A percentile compares a stretch with the other conserved stretches of the same genome.
phyloP scores from a whole-genome alignment of 2,797 vertebrate genomes.

The Danio choprae region DNA sequence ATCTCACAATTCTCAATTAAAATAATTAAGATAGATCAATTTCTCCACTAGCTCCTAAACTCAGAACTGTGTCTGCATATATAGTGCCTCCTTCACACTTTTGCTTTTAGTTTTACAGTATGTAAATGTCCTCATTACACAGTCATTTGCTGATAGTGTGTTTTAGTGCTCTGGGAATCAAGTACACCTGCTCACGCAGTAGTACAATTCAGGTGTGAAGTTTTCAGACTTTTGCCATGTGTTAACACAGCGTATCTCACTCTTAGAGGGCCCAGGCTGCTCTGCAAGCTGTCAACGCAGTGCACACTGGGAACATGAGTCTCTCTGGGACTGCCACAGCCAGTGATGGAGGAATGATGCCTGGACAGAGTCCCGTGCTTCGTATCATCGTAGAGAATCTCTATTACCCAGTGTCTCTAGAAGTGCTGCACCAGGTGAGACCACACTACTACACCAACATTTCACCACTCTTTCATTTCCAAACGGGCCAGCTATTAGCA shows the following conservation, averaged over 20 bases:
- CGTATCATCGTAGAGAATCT: constrained; percentile 84
- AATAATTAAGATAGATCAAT: no score
- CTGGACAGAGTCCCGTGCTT: constrained; percentile 78
- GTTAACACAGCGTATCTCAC: constrained; percentile 47
- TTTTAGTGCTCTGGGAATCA: background rate
- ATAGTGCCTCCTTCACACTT: constrained; percentile 7
- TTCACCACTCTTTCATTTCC: background rate
- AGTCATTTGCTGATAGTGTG: constrained; percentile 13
- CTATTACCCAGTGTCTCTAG: constrained; percentile 82
- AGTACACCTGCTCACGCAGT: background rate
- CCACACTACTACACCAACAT: background rate
- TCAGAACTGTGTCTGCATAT: background rate
- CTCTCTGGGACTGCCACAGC: constrained; percentile 61
- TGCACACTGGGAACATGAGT: constrained; percentile 70
- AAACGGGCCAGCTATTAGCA: background rate
- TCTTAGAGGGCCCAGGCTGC: constrained; percentile 76
- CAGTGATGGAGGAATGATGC: constrained; percentile 66
- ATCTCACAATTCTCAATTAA: no score
- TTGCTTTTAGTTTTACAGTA: constrained; percentile 10
- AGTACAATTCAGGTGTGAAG: background rate
- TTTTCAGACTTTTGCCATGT: constrained; percentile 34
- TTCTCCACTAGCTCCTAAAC: background rate
- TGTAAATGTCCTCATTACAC: constrained; percentile 4
- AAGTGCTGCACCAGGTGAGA: constrained; percentile 83
- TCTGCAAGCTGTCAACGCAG: constrained; percentile 72